These are phyloP conservation scores for Bungarus multicinctus DNA, from an alignment of 2,113 vertebrate species.

Conservation along the genomic window DNA sequence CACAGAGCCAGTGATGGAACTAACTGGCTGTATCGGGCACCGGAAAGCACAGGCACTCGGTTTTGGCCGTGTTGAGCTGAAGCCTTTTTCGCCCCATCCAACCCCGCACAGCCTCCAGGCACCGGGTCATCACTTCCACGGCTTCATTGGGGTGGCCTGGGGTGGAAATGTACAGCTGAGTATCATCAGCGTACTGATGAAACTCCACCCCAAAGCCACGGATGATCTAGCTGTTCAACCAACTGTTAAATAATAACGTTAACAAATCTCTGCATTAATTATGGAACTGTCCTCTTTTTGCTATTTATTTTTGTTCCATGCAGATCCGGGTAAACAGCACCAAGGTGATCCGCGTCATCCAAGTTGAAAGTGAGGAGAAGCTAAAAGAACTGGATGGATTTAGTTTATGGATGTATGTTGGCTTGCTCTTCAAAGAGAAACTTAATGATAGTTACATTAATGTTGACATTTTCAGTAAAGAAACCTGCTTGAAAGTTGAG, in stretches of 20 bases:
- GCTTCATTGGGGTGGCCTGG: too few species aligned
- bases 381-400: conserved; percentile 84
- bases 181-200: too few species aligned
- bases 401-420: conserved; percentile 75
- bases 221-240: neutral
- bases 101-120: too few species aligned
- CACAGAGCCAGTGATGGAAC: too few species aligned
- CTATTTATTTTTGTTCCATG: neutral
- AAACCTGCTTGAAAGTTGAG: conserved; percentile 88
- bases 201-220: too few species aligned
- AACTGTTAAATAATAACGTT: neutral
- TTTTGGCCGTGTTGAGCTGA: too few species aligned
- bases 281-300: neutral
- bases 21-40: too few species aligned
- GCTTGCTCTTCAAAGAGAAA: conserved; percentile 79
- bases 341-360: conserved; percentile 78
- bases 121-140: too few species aligned
- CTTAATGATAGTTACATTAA: conserved; percentile 87
- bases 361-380: conserved; percentile 83
- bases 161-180: too few species aligned
- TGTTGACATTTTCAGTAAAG: conserved; percentile 80
- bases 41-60: too few species aligned
- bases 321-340: conserved; percentile 87
- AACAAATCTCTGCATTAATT: neutral
- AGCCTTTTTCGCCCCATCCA: too few species aligned